Percentiles rank a stretch among this genome's conserved stretches.
Evolutionary conservation across 2,113 vertebrate species (phyloP).

Genomic region (Sakesphorus luctuosus): DNA sequence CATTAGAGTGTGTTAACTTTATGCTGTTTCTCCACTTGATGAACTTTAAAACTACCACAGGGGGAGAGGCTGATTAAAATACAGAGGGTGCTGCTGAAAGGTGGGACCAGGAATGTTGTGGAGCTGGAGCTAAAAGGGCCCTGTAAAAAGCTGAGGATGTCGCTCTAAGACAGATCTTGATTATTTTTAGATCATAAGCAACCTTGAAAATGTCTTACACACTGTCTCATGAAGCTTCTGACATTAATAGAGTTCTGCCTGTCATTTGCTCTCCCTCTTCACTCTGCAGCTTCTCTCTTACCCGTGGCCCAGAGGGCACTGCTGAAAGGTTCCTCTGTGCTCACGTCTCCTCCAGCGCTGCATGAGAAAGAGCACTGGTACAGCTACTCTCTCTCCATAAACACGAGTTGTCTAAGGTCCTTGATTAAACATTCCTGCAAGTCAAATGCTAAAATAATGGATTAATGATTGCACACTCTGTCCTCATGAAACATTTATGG

Average conservation of each 20-base stretch:
- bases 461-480: background rate
- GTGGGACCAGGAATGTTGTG: background rate
- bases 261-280: background rate
- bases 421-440: background rate
- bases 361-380: background rate
- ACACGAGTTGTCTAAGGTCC: background rate
- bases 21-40: background rate
- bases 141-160: background rate
- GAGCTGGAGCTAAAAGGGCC: background rate
- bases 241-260: background rate
- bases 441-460: background rate
- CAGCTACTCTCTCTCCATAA: background rate
- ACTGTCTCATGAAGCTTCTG: background rate
- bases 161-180: background rate
- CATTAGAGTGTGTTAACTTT: background rate
- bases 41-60: background rate
- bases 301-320: background rate
- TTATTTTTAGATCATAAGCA: background rate
- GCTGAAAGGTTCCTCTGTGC: background rate
- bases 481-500: background rate
- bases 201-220: background rate
- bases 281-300: background rate
- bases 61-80: background rate
- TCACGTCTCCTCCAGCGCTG: background rate
- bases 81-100: background rate